These are phyloP conservation scores for Metalampra italica DNA, from an alignment of 2,888 invertebrate genomes.

Conservation along the genomic window DNA sequence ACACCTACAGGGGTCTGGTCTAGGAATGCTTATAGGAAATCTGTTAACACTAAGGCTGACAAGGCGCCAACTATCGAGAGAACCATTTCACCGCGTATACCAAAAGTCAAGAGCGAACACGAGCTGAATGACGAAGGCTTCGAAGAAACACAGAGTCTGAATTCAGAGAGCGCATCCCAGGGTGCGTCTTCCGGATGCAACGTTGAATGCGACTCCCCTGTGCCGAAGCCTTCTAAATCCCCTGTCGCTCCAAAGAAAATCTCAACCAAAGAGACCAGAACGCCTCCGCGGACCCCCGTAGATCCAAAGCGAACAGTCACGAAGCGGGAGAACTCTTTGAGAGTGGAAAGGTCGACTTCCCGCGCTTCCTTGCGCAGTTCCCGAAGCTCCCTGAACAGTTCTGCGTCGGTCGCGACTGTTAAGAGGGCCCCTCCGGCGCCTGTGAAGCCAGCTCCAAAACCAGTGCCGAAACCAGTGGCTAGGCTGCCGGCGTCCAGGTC, in stretches of 20 bases:
- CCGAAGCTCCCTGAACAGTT: slow-evolving; percentile 89
- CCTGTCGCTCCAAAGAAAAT: slow-evolving; percentile 69
- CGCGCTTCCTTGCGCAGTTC: slow-evolving; percentile 89
- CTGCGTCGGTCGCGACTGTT: slow-evolving; percentile 88
- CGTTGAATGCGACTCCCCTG: slow-evolving; percentile 79
- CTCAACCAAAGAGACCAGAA: slow-evolving; percentile 70
- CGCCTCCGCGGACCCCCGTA: slow-evolving; percentile 53
- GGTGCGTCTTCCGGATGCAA: slow-evolving; percentile 89
- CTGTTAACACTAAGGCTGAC: slow-evolving; percentile 46
- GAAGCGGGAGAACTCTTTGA: slow-evolving; percentile 63
- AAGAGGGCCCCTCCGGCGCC: slow-evolving; percentile 80
- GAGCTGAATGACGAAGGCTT: slow-evolving; percentile 94
- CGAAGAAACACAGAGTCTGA: slow-evolving; percentile 92
- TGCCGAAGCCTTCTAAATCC: slow-evolving; percentile 60
- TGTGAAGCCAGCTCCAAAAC: slow-evolving; percentile 59
- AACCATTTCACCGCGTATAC: slow-evolving; percentile 66
- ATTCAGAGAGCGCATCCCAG: slow-evolving; percentile 91
- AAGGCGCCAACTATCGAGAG: slow-evolving; percentile 41
- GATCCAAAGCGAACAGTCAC: slow-evolving; percentile 53
- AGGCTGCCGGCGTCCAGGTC: slow-evolving; percentile 67
- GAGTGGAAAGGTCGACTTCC: slow-evolving; percentile 87
- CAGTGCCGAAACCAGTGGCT: slow-evolving; percentile 62
- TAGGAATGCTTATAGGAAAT: slow-evolving; percentile 64
- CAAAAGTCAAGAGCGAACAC: slow-evolving; percentile 79
- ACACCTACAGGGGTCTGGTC: slow-evolving; percentile 80